Evolutionary conservation across 1,140 invertebrate genomes (phyloP).

Genomic region (Brachionus rubens): DNA sequence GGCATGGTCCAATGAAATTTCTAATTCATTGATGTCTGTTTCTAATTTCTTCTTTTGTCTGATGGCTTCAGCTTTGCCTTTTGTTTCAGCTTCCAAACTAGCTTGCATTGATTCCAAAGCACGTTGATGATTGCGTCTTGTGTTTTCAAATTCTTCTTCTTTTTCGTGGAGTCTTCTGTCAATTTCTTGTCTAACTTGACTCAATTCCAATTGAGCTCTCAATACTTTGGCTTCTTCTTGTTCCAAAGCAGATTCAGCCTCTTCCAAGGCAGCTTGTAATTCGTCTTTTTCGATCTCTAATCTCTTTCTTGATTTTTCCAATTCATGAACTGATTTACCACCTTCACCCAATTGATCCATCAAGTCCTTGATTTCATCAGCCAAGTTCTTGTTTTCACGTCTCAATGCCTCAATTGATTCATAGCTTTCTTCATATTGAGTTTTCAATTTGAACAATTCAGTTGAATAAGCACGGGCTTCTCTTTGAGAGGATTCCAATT

Average conservation of each 20-base stretch:
- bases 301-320: slow-evolving; percentile 94
- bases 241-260: slow-evolving; percentile 96
- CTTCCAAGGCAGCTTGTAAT: slow-evolving; percentile 94
- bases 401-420: slow-evolving; percentile 93
- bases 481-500: slow-evolving; percentile 95
- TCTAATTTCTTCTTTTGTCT: slow-evolving; percentile 97
- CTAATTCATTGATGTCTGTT: slow-evolving; percentile 96
- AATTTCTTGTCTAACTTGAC: slow-evolving; percentile 94
- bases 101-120: slow-evolving; percentile 99
- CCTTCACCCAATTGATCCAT: slow-evolving; percentile 97
- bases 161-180: slow-evolving; percentile 92
- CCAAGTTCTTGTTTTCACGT: slow-evolving; percentile 97
- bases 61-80: slow-evolving; percentile 96
- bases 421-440: slow-evolving; percentile 89
- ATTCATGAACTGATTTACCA: slow-evolving; percentile 84
- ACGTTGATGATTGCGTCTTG: slow-evolving; percentile 90
- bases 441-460: slow-evolving; percentile 96
- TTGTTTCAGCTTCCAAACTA: slow-evolving; percentile 94
- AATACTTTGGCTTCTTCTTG: slow-evolving; percentile 72
- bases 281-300: slow-evolving; percentile 98
- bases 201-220: slow-evolving; percentile 90
- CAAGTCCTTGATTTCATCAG: slow-evolving; percentile 73
- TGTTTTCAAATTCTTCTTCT: slow-evolving; percentile 99
- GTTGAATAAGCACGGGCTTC: slow-evolving; percentile 99
- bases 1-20: slow-evolving; percentile 83